phyloP scores from a whole-genome alignment of 2,888 invertebrate genomes.

The Lycaena phlaeas region DNA sequence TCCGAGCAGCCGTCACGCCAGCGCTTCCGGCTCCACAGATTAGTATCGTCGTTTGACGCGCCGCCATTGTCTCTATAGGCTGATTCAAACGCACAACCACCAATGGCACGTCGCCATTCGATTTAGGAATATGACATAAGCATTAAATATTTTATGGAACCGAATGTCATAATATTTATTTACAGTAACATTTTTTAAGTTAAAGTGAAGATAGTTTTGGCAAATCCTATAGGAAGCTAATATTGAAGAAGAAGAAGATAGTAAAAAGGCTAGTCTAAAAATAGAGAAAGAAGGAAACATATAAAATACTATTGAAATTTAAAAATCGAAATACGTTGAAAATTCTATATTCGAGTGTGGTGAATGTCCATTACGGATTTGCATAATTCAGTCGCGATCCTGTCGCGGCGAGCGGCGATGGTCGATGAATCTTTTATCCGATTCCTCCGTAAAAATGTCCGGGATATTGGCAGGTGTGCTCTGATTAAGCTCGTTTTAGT shows the following conservation, averaged over 20 bases:
- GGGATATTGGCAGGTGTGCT: constrained; percentile 59
- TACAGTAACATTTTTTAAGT: too few relatives aligned
- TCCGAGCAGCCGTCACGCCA: constrained; percentile 55
- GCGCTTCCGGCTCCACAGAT: constrained; percentile 66
- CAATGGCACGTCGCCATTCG: not conserved
- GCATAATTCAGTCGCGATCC: constrained; percentile 61
- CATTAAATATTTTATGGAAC: too few relatives aligned
- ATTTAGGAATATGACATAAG: not conserved
- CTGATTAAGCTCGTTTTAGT: constrained; percentile 34
- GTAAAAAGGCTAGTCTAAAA: too few relatives aligned
- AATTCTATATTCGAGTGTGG: constrained; percentile 43
- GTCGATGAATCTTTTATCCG: constrained; percentile 57
- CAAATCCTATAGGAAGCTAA: too few relatives aligned
- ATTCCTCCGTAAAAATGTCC: constrained; percentile 40
- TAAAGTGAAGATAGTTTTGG: too few relatives aligned
- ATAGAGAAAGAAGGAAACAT: not conserved
- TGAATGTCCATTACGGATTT: constrained; percentile 60
- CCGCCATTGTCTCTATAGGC: constrained; percentile 54
- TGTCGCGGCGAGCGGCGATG: constrained; percentile 37
- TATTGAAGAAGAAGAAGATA: too few relatives aligned
- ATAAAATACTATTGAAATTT: constrained; percentile 11
- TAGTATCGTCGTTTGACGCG: constrained; percentile 67
- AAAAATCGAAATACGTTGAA: constrained; percentile 22
- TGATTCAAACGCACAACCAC: constrained; percentile 30
- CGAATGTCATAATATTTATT: not conserved